Evolutionary conservation across 2,113 vertebrate species (phyloP).

Genomic region (Anguilla rostrata): DNA sequence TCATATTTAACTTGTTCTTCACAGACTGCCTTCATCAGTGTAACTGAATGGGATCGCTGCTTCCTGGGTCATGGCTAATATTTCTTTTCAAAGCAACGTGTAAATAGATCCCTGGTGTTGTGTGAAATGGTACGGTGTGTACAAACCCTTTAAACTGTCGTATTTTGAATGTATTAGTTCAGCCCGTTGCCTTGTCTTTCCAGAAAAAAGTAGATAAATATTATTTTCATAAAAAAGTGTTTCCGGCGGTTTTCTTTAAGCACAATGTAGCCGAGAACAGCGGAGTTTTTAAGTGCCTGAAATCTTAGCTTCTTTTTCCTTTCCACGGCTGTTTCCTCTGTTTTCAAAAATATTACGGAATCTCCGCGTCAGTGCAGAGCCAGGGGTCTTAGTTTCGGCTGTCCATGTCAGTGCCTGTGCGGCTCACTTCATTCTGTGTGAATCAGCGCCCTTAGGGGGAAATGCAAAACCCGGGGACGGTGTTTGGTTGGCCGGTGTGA

Average conservation of each 20-base stretch:
- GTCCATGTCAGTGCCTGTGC: neutral
- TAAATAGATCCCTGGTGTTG: constrained; percentile 57
- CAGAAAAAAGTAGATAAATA: constrained; percentile 29
- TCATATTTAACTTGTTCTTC: neutral
- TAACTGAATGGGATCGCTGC: neutral
- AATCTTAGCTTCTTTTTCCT: constrained; percentile 51
- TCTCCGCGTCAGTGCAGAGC: neutral
- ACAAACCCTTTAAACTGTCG: constrained; percentile 67
- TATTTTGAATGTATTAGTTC: constrained; percentile 58
- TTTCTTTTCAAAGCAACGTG: constrained; percentile 19
- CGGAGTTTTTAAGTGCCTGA: constrained; percentile 77
- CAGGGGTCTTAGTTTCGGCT: constrained; percentile 2
- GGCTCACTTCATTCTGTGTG: neutral
- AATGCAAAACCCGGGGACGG: no score
- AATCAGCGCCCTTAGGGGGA: neutral
- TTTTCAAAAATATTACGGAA: neutral
- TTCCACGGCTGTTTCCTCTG: neutral
- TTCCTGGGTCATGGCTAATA: neutral
- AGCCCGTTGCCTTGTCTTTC: constrained; percentile 54
- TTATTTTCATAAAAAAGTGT: constrained; percentile 44
- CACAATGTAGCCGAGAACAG: constrained; percentile 72
- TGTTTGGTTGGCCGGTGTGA: no score
- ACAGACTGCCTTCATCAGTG: neutral
- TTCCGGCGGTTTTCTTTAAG: constrained; percentile 50
- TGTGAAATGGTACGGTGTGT: constrained; percentile 50